Base-by-base conservation (phyloP, 2,888 invertebrate genomes). In the Lycophotia porphyrea region DNA sequence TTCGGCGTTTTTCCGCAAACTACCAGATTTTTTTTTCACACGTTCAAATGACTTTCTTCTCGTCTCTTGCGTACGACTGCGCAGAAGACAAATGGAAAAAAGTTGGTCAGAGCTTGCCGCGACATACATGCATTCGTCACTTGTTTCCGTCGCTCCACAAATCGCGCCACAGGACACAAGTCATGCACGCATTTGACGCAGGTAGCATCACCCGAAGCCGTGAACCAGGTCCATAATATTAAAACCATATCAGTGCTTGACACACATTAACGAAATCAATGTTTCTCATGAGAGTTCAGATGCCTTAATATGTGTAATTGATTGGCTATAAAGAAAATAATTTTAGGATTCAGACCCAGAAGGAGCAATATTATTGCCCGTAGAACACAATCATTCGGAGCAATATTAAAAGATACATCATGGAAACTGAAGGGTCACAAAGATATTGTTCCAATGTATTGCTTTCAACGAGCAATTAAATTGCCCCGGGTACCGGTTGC, bases 271-370 rank as follows among this genome's bases (percentile, higher is more conserved):
- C 13, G 4, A 60, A 49, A 44, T 2, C 34, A 68, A 49, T 34
- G 24, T 47, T 44, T 76, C 5, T 71, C 36, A 79, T 44, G 7
- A 71, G 21, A n/a, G 11, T 61, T 55, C 60, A 36, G 44, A 69
- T 76, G 76, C 79, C 61, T 70, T 79, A 49, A 52, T 61, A 49
- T 39, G 60, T 78, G 31, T 52, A 21, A 36, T 79, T 36, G 42
- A 44, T n/a, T 21, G 27, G 31, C 49, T 52, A 44, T 27, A 21
- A 61, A 79, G 52, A 69, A 2, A 47, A 15, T 39, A 63, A 47
- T 71, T 63, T 31, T 71, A 47, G n/a, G 44, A 76, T 63, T 39
- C 21, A 44, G 7, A 9, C n/a, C 3, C 9, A 18, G 15, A 34
- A 21, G 3, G 52, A 39, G 44, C 44, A 44, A 66, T 55, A 27